Base-by-base conservation (phyloP, 2,113 vertebrate genomes). In the Laterallus jamaicensis region DNA sequence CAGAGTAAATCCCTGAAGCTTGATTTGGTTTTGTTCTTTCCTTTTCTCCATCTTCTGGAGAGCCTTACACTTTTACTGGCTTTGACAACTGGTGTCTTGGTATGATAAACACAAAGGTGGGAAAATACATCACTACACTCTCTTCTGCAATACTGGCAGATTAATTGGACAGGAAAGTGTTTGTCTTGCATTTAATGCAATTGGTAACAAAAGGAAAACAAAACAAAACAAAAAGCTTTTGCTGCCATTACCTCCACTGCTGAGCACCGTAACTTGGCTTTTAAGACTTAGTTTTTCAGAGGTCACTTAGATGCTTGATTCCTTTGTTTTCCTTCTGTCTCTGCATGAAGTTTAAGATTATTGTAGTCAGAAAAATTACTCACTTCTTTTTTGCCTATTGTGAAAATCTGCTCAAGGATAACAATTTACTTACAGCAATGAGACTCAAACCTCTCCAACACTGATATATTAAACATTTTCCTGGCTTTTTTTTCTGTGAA, bases 1-100 rank as follows among this genome's bases (percentile, higher is more conserved):
- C 60, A 93, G 74, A 81, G 89, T 74, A 95, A 94, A 82, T 19
- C 66, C 62, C 77, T 0, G 0, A 84, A 82, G 67, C 58, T 56
- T 70, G 70, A 78, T 76, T 75, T 88, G 59, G 26, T 60, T 92
- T 91, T 86, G 60, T 78, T 86, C 81, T 73, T 84, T 94, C n/a
- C 50, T 31, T 87, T 87, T 29, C 59, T 78, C 70, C 20, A 13
- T 75, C 39, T 91, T 64, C 66, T 83, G 59, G 80, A 73, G 29
- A 79, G 12, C 58, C 66, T 91, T 64, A n/a, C 15, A 67, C 25
- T 93, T 82, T 64, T 1, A 8, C 59, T 84, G 13, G 56, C 58
- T 93, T 86, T 94, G 73, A 92, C 77, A 95, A 82, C 29, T 3
- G 1, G 40, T 69, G 66, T 24, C 24, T 55, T 40, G 62, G 64